Percentiles rank a stretch among this genome's conserved stretches.
Evolutionary conservation across 2,113 vertebrate species (phyloP).

Genomic region (Fulica atra): DNA sequence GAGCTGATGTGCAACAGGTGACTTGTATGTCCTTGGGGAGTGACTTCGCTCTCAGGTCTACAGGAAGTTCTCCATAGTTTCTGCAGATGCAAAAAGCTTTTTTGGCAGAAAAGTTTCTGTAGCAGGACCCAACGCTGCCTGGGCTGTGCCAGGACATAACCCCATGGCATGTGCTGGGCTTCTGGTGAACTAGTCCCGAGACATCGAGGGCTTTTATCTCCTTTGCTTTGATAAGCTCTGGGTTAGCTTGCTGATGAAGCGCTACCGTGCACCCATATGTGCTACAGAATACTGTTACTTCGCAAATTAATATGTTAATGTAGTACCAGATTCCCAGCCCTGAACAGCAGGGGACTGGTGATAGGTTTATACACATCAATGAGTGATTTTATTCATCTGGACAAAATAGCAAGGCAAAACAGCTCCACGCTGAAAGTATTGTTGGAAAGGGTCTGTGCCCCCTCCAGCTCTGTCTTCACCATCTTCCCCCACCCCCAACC

Average conservation of each 20-base stretch:
- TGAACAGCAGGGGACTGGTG: not conserved
- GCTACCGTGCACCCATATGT: not conserved
- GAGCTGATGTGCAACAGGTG: not conserved
- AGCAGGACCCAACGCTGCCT: not conserved
- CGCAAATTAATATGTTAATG: conserved; percentile 51
- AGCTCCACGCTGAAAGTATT: not conserved
- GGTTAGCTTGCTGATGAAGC: conserved; percentile 1
- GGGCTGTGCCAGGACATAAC: not conserved
- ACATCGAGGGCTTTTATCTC: not conserved
- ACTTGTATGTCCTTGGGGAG: not conserved
- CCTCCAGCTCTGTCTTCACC: not conserved
- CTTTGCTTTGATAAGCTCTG: not conserved
- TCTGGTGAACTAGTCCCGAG: not conserved
- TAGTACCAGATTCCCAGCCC: not conserved
- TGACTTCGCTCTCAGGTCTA: not conserved
- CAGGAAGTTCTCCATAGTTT: accelerated
- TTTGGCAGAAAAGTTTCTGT: not conserved
- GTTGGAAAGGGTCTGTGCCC: not conserved
- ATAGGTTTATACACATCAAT: conserved; percentile 70
- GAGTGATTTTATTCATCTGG: conserved; percentile 59
- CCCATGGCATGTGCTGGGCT: not conserved
- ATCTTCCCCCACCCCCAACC: not conserved
- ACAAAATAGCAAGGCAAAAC: not conserved
- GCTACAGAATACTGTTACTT: not conserved
- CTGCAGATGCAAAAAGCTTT: not conserved